Base-by-base conservation (phyloP, 2,888 invertebrate genomes). In the Pycnomerus fuliginosus region DNA sequence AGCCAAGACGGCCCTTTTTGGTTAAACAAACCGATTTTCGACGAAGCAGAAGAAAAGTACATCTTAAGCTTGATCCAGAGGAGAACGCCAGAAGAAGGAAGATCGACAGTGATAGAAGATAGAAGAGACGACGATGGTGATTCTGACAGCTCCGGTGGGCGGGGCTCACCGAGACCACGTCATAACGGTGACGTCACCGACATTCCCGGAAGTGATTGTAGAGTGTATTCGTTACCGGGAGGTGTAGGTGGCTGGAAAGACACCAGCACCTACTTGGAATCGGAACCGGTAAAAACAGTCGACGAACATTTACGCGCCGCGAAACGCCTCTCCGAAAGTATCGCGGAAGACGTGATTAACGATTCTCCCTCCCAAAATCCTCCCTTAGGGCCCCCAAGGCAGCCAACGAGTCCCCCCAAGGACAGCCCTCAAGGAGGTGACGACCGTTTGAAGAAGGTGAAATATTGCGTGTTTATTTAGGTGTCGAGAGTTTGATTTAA, bases 241-340 rank as follows among this genome's bases (percentile, higher is more conserved):
- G 88, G 88, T 39, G 80, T 89, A 58, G 86, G 86, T 69, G 84
- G 85, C 66, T 89, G 88, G 88, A 82, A 81, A 67, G 89, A 87
- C 66, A 80, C 86, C 66, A 88, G 86, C 65, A 87, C 89, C 33
- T 88, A 87, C 63, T 74, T 89, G 60, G 77, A 83, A 60, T 66
- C 76, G 62, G 83, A 84, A 69, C 74, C 76, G 4, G 15, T 46
- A 7, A 14, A n/a, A 44, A 42, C 48, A 15, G 45, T 40, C 10
- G 53, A 53, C 22, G 58, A 57, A 23, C 50, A 56, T 29, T 51
- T 58, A 39, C 47, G 47, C 32, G 56, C 53, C 16, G 56, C 56
- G n/a, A 49, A 56, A 51, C 50, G 39, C 48, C 51, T 62, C 22
- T 62, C 62, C 37, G 56, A 62, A 50, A 58, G 59, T 41, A 56